These are phyloP conservation scores for Donacobius atricapilla DNA, from an alignment of 2,113 vertebrate genomes.

Conservation along the genomic window DNA sequence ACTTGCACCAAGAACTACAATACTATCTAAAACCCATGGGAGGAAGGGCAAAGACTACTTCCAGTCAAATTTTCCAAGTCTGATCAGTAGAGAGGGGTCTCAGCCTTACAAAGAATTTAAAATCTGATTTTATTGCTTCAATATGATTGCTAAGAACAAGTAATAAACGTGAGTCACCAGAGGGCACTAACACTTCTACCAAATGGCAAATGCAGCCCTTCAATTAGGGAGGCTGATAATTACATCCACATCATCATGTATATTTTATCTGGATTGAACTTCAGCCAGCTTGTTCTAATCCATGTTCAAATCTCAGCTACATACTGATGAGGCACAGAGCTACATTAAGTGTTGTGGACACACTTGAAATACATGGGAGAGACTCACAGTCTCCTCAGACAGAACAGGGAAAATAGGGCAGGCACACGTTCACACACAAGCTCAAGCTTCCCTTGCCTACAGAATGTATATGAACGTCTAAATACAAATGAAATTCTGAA, in stretches of 20 bases:
- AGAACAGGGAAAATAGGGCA: background rate
- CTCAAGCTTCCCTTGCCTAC: background rate
- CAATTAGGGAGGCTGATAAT: slow-evolving; percentile 44
- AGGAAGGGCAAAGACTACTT: background rate
- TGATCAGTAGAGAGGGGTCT: background rate
- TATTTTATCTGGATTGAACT: slow-evolving; percentile 51
- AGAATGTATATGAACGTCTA: fast-evolving
- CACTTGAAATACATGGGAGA: background rate
- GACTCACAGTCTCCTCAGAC: background rate
- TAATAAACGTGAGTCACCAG: slow-evolving; percentile 15
- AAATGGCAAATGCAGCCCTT: slow-evolving; percentile 17
- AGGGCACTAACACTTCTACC: background rate
- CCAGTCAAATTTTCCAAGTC: background rate
- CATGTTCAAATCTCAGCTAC: slow-evolving; percentile 30
- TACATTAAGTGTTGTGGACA: background rate
- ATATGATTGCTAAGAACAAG: background rate
- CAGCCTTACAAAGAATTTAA: background rate
- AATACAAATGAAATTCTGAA: background rate
- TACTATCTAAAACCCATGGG: fast-evolving
- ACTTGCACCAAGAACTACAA: background rate
- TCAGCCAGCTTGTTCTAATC: slow-evolving; percentile 45
- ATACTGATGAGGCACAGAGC: slow-evolving; percentile 3
- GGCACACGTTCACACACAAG: background rate
- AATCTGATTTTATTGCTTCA: background rate
- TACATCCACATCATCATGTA: slow-evolving; percentile 36